Base-by-base conservation (phyloP, 1,140 invertebrate genomes). In the Amyelois transitella region DNA sequence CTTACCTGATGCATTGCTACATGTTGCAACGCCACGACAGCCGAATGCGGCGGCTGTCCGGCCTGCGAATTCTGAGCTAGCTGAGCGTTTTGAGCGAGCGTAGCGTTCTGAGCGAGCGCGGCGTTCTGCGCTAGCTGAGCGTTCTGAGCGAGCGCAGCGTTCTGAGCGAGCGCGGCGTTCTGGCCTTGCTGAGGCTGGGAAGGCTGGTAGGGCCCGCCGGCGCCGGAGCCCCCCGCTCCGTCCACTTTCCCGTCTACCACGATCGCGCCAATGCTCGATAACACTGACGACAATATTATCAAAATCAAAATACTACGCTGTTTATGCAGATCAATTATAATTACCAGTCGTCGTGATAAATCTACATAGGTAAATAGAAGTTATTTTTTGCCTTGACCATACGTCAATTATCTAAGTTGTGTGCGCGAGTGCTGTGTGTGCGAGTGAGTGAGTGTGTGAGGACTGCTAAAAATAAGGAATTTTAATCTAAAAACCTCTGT, bases 221-320 rank as follows among this genome's bases (percentile, higher is more conserved):
- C 58, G 43, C 61, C 64, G 17, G 38, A 56, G 44, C 45, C 61
- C 18, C 53, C 63, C 59, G 44, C 89, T 44, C 88, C 89, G 78
- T 92, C 92, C 51, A 92, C 90, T 72, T 93, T 91, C 38, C 94
- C 94, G 87, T 95, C 94, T 12, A 95, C 94, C 1, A 94, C 92
- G 60, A 95, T 94, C 44, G 91, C 92, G 47, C 94, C 94, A 65
- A 95, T 92, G 12, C 90, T 91, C 25, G 92, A 92, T 58, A 94
- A 90, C 22, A 94, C 93, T 94, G 69, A 53, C 78, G 82, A 59
- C 53, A 62, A 56, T 49, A 6, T 43, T 43, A 43, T 43, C 43
- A n/a, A n/a, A n/a, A n/a, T n/a, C n/a, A n/a, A n/a, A n/a, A n/a
- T n/a, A n/a, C n/a, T n/a, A n/a, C n/a, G n/a, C n/a, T n/a, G n/a